Conservation (phyloP, 2,888 invertebrate species). For the Lutraria lutraria region DNA sequence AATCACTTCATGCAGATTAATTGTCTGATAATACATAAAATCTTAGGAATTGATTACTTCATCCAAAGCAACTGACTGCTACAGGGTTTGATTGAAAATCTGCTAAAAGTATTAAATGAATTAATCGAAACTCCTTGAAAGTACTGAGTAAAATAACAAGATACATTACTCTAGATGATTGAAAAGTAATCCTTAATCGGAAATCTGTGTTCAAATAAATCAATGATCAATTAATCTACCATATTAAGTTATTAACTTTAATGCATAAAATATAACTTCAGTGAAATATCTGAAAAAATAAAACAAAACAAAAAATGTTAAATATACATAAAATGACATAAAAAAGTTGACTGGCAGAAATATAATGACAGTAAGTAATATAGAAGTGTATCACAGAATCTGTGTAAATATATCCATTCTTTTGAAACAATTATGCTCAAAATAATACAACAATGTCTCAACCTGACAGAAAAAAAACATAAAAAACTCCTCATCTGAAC, state of each 20-base stretch:
- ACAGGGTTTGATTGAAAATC: background rate
- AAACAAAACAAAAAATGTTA: background rate
- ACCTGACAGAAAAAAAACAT: background rate
- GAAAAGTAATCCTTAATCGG: background rate
- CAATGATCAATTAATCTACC: background rate
- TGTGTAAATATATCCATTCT: background rate
- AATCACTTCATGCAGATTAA: background rate
- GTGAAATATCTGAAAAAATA: background rate
- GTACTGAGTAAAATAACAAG: background rate
- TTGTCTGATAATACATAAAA: background rate
- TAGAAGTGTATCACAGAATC: background rate
- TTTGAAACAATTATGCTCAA: conserved; percentile 5
- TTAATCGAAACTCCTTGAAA: background rate
- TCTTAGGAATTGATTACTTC: background rate
- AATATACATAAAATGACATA: conserved; percentile 18
- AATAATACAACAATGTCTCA: background rate
- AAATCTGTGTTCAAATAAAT: background rate
- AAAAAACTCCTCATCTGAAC: background rate
- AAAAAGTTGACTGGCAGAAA: background rate
- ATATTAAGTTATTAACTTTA: background rate
- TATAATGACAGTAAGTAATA: background rate
- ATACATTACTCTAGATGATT: background rate
- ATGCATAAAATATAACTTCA: background rate
- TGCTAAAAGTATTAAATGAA: background rate
- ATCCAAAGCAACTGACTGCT: background rate